A percentile compares a stretch with the other conserved stretches of the same genome.
Conservation (phyloP, 2,113 vertebrate species). For the Scomber japonicus region DNA sequence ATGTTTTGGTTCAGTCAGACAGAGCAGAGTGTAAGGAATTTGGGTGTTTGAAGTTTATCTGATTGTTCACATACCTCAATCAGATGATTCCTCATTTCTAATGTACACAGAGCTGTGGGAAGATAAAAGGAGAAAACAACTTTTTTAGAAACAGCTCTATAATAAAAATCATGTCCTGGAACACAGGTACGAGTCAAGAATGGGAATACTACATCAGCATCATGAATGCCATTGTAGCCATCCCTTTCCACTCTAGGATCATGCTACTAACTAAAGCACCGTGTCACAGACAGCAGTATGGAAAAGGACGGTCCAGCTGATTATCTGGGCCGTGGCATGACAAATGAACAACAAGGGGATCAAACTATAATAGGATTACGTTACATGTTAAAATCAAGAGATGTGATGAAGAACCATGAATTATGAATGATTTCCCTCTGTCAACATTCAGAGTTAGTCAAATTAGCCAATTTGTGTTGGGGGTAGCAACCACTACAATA, state of each 20-base stretch:
- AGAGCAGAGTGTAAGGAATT: constrained; percentile 53
- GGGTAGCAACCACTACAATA: neutral
- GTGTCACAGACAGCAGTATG: too few species aligned
- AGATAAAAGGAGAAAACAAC: neutral
- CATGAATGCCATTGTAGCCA: neutral
- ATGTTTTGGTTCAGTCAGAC: constrained; percentile 55
- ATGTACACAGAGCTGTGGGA: constrained; percentile 36
- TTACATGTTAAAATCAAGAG: neutral
- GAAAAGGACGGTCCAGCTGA: neutral
- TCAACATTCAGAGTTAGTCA: neutral
- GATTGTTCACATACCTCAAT: constrained; percentile 67
- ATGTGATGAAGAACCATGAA: neutral
- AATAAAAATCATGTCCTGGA: too few species aligned
- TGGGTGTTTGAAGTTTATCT: constrained; percentile 23
- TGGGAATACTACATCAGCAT: neutral
- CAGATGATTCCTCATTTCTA: constrained; percentile 26
- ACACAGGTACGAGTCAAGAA: neutral
- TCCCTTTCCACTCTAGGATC: neutral
- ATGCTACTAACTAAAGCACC: neutral
- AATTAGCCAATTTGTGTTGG: neutral
- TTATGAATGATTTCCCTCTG: neutral
- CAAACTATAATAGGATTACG: neutral
- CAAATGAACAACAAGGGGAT: neutral
- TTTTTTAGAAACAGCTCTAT: constrained; percentile 2
- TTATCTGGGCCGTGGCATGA: neutral